phyloP scores from a whole-genome alignment of 2,113 vertebrate genomes.

The Junco hyemalis region DNA sequence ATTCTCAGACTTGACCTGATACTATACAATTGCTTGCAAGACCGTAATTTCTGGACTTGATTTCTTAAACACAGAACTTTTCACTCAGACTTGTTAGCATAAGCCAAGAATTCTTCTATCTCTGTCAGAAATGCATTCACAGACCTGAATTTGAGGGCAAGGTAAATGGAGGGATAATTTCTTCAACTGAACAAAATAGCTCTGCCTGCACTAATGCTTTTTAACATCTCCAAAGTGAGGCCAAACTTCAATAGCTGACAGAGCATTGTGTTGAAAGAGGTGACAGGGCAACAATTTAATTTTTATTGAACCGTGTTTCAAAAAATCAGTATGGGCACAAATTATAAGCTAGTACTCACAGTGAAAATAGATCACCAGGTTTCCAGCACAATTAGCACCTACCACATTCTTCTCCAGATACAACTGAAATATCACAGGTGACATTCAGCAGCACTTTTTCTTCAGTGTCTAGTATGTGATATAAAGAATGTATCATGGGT shows the following conservation, averaged over 20 bases:
- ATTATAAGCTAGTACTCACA: not conserved
- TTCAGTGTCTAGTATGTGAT: not conserved
- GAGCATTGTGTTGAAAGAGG: not conserved
- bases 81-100: not conserved
- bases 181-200: not conserved
- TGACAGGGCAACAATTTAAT: not conserved
- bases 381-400: not conserved
- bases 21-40: not conserved
- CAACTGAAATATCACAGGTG: not conserved
- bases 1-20: not conserved
- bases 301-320: conserved; percentile 3
- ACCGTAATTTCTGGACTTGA: not conserved
- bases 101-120: not conserved
- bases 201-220: not conserved
- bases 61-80: not conserved
- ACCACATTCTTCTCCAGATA: not conserved
- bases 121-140: not conserved
- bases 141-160: not conserved
- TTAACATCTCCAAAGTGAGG: not conserved
- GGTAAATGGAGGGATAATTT: not conserved
- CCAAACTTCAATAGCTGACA: conserved; percentile 3
- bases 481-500: not conserved
- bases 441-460: not conserved
- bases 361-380: not conserved
- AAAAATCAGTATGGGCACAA: conserved; percentile 5